Conservation (phyloP, 2,797 vertebrate genomes). For the Helarctos malayanus region DNA sequence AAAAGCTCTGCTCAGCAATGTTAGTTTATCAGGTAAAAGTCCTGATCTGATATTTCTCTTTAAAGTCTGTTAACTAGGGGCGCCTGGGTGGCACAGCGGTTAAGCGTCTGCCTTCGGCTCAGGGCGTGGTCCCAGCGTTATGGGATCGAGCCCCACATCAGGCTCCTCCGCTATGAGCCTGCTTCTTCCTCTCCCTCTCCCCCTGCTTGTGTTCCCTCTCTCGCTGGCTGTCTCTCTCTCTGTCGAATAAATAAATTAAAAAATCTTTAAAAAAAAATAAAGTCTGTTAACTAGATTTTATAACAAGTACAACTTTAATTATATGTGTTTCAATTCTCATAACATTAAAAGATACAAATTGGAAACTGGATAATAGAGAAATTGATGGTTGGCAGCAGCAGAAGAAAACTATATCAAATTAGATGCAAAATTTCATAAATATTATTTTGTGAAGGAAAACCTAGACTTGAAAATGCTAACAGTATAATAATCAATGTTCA, state of each 20-base stretch:
- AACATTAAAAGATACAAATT: neutral
- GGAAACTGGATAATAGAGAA: neutral
- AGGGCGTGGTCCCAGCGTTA: no score
- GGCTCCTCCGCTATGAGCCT: no score
- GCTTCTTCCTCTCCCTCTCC: no score
- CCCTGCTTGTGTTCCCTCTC: no score
- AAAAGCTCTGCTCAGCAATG: neutral
- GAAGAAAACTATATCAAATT: neutral
- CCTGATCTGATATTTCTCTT: neutral
- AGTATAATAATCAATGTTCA: neutral
- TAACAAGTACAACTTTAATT: neutral
- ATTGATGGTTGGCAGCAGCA: neutral
- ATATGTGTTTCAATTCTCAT: neutral
- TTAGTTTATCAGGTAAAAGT: neutral
- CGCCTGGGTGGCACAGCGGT: no score
- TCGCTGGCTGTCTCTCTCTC: no score
- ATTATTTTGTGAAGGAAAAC: neutral
- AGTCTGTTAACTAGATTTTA: neutral
- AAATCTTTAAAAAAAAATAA: neutral
- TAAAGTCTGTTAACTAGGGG: neutral
- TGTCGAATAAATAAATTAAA: no score
- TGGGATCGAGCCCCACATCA: no score
- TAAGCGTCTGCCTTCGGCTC: no score
- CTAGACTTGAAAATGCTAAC: neutral
- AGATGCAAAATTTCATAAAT: neutral